These are phyloP conservation scores for Linurgus olivaceus DNA, from an alignment of 2,797 vertebrate genomes.

Conservation along the genomic window DNA sequence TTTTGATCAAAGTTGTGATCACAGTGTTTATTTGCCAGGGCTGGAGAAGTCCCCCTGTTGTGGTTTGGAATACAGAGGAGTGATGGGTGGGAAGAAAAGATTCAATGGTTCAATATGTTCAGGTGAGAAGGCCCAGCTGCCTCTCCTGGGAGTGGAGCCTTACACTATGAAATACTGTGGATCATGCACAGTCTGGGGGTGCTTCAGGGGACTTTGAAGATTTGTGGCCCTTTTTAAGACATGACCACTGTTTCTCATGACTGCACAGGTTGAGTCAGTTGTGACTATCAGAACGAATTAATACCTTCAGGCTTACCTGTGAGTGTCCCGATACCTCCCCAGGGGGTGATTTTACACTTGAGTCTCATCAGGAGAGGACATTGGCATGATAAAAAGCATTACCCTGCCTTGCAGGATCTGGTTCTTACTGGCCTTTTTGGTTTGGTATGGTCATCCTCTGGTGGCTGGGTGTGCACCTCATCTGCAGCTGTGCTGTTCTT, in stretches of 20 bases:
- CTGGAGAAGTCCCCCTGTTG: background rate
- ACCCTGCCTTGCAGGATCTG: background rate
- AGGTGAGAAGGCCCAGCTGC: background rate
- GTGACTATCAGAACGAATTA: fast-evolving
- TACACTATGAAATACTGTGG: background rate
- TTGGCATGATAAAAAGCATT: background rate
- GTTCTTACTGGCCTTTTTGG: background rate
- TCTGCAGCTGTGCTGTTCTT: background rate
- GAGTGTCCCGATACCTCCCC: fast-evolving
- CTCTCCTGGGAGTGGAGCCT: background rate
- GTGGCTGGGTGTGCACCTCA: too few relatives aligned
- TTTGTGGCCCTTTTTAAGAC: background rate
- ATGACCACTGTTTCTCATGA: background rate
- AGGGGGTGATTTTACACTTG: background rate
- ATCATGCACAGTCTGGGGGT: background rate
- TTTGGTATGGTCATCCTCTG: background rate
- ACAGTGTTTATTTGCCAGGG: fast-evolving
- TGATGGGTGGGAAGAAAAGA: background rate
- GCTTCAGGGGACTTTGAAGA: background rate
- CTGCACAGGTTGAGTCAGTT: background rate
- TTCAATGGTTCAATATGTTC: background rate
- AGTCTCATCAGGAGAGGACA: background rate
- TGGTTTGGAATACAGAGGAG: background rate
- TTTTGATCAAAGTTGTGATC: background rate
- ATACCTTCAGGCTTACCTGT: background rate